A percentile compares a stretch with the other conserved stretches of the same genome.
These are phyloP conservation scores for Tolmerus cingulatus DNA, from an alignment of 2,888 invertebrate genomes.

Conservation along the genomic window DNA sequence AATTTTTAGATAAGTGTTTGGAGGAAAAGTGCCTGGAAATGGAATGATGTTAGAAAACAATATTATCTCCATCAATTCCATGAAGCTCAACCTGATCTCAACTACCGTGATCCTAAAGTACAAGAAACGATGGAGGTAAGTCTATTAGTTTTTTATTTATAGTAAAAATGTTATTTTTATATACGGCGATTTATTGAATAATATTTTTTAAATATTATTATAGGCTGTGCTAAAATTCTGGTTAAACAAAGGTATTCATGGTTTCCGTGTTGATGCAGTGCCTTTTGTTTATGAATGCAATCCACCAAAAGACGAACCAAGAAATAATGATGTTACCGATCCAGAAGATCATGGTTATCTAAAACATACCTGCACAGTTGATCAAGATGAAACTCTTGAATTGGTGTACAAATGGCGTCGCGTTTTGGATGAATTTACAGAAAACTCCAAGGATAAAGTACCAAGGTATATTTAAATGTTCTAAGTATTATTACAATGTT, in stretches of 20 bases:
- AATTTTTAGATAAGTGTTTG: constrained; percentile 55
- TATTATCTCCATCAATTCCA: constrained; percentile 74
- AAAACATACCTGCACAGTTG: constrained; percentile 69
- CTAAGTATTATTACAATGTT: not conserved
- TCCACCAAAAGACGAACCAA: constrained; percentile 65
- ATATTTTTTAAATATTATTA: not conserved
- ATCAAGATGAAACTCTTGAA: constrained; percentile 68
- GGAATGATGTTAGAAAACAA: constrained; percentile 67
- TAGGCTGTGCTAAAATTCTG: constrained; percentile 74
- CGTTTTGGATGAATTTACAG: constrained; percentile 64
- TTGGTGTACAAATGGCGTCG: constrained; percentile 68
- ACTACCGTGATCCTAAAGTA: constrained; percentile 67
- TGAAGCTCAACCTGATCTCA: constrained; percentile 71
- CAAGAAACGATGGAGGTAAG: constrained; percentile 63
- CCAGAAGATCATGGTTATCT: constrained; percentile 67
- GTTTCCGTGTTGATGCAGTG: constrained; percentile 76
- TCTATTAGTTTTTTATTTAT: not conserved
- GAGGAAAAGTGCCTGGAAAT: constrained; percentile 72
- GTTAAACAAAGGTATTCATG: constrained; percentile 81
- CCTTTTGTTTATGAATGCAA: constrained; percentile 60
- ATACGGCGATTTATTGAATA: not conserved
- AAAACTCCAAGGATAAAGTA: not conserved
- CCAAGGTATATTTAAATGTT: not conserved
- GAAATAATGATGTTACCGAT: constrained; percentile 63
- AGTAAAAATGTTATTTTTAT: no score